These are phyloP conservation scores for Eidolon dupreanum DNA, from an alignment of 2,797 vertebrate genomes.

Conservation along the genomic window DNA sequence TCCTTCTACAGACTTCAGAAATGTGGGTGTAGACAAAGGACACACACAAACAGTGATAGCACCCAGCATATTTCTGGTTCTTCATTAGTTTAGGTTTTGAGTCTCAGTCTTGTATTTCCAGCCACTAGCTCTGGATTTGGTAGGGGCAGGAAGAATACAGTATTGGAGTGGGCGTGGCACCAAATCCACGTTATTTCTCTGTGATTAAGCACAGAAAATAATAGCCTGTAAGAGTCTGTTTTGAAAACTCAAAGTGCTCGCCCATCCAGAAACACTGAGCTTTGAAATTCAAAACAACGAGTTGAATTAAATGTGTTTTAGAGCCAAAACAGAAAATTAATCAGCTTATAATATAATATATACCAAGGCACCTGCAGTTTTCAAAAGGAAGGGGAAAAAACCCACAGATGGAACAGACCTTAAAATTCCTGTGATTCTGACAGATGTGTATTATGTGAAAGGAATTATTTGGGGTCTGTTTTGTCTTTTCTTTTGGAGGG, in stretches of 20 bases:
- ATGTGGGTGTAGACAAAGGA: rapidly evolving
- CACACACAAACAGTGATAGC: rapidly evolving
- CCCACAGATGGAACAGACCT: neutral
- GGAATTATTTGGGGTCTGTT: neutral
- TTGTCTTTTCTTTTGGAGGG: neutral
- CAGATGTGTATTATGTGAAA: neutral
- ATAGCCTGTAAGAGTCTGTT: neutral
- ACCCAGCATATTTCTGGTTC: neutral
- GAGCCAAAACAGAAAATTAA: slow-evolving; percentile 45
- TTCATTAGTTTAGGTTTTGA: neutral
- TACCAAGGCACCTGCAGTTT: slow-evolving; percentile 17
- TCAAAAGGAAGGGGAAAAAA: neutral
- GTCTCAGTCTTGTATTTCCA: slow-evolving; percentile 52
- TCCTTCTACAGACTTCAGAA: neutral
- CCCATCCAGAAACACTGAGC: neutral
- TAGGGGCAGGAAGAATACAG: neutral
- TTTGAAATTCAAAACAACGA: slow-evolving; percentile 55
- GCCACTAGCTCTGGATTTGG: neutral
- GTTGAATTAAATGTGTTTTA: slow-evolving; percentile 59
- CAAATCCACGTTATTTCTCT: neutral
- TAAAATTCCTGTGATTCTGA: neutral
- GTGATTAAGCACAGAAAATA: slow-evolving; percentile 66
- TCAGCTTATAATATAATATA: slow-evolving; percentile 31
- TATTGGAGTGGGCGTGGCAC: neutral
- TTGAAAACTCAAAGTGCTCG: neutral